These are phyloP conservation scores for Allobates femoralis DNA, from an alignment of 2,797 vertebrate species.

Conservation along the genomic window DNA sequence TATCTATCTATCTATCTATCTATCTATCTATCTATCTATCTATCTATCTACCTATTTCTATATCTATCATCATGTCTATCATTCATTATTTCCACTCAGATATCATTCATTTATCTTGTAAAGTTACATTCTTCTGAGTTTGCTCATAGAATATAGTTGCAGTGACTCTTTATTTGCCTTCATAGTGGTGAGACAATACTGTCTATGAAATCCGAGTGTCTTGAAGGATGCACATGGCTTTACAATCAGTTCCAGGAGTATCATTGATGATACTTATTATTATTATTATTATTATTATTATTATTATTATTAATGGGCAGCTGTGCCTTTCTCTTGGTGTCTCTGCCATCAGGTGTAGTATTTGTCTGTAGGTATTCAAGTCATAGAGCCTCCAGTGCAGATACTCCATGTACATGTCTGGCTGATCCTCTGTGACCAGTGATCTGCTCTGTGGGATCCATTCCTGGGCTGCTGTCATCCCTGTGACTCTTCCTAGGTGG, in stretches of 20 bases:
- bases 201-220: not conserved
- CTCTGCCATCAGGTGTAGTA: not conserved
- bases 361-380: not conserved
- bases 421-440: not conserved
- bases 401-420: not conserved
- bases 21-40: not conserved
- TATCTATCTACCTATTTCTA: not conserved
- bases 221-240: slow-evolving; percentile 1
- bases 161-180: not conserved
- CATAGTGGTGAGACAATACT: not conserved
- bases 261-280: too few species aligned
- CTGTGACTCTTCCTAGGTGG: too few species aligned
- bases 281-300: not conserved
- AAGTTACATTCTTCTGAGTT: not conserved
- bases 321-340: not conserved
- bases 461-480: too few species aligned
- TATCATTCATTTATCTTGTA: not conserved
- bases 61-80: not conserved
- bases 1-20: too few species aligned
- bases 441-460: not conserved
- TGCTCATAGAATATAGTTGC: not conserved
- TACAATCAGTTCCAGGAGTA: not conserved
- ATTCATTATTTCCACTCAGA: not conserved
- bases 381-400: not conserved
- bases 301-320: not conserved